phyloP scores from a whole-genome alignment of 2,797 vertebrate species.

The Phylloscopus collybita region DNA sequence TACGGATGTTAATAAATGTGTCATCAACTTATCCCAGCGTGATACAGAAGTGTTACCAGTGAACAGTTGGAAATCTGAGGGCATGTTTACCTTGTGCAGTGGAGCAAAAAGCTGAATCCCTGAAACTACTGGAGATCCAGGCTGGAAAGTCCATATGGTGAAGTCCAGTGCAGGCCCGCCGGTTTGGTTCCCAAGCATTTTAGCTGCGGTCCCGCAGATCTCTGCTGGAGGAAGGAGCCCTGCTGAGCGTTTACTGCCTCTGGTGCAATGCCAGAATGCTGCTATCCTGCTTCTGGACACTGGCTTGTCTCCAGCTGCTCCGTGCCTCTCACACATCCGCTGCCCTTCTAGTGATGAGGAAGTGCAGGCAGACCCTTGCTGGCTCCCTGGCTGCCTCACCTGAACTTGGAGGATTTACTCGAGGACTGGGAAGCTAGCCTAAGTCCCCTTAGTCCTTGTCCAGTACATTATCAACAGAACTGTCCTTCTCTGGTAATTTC shows the following conservation, averaged over 20 bases:
- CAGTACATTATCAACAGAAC: neutral
- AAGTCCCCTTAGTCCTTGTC: neutral
- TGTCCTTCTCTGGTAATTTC: neutral
- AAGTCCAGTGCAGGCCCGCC: neutral
- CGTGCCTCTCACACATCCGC: neutral
- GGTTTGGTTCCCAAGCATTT: neutral
- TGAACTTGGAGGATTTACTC: neutral
- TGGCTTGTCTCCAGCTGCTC: neutral
- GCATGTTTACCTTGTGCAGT: neutral
- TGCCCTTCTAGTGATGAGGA: neutral
- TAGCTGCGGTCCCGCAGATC: neutral
- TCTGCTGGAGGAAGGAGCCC: constrained; percentile 18
- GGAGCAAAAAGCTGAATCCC: neutral
- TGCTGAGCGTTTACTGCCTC: neutral
- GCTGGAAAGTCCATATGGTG: neutral
- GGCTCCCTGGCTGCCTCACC: neutral
- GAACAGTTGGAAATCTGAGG: neutral
- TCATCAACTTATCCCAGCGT: neutral
- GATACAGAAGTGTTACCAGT: neutral
- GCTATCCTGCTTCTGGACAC: neutral
- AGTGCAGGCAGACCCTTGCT: neutral
- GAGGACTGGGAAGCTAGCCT: neutral
- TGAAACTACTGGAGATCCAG: neutral
- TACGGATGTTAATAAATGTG: neutral
- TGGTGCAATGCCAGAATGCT: neutral